Evolutionary conservation across 2,797 vertebrate species (phyloP).

Genomic region (Hippoglossus hippoglossus): DNA sequence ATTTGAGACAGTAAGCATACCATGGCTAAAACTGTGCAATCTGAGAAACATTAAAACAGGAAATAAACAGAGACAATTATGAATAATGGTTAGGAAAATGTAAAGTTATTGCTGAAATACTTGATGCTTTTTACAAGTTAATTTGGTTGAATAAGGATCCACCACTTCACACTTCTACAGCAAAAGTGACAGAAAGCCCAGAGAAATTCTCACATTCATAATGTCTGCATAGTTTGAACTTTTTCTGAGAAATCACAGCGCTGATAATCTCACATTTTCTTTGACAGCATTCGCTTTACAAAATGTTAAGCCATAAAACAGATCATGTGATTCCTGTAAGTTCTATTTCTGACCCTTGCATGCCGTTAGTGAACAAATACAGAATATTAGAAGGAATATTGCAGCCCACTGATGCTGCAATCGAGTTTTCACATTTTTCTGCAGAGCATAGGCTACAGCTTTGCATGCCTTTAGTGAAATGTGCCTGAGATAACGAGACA

Average conservation of each 20-base stretch:
- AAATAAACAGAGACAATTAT: conserved; percentile 42
- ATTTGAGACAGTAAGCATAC: conserved; percentile 59
- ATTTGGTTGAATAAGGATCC: conserved; percentile 74
- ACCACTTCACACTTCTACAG: conserved; percentile 44
- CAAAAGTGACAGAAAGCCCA: conserved; percentile 49
- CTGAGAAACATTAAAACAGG: conserved; percentile 54
- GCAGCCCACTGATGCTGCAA: conserved; percentile 20
- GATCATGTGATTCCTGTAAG: conserved; percentile 12
- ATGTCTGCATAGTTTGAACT: conserved; percentile 83
- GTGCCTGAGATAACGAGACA: conserved; percentile 33
- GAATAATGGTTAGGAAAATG: conserved; percentile 39
- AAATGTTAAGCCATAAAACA: conserved; percentile 28
- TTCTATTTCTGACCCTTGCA: conserved; percentile 17
- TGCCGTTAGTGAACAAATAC: conserved; percentile 7
- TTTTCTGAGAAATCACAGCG: conserved; percentile 61
- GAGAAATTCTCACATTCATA: conserved; percentile 81
- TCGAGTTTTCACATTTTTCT: conserved; percentile 20
- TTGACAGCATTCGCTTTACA: conserved; percentile 41
- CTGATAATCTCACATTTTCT: conserved; percentile 40
- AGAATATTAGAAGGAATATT: background rate
- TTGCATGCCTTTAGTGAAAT: conserved; percentile 27
- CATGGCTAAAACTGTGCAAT: conserved; percentile 65
- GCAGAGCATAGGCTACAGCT: conserved; percentile 18
- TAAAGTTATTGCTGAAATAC: conserved; percentile 66
- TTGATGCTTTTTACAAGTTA: conserved; percentile 61